Conservation (phyloP, 1,140 invertebrate species). For the Pectinophora gossypiella region DNA sequence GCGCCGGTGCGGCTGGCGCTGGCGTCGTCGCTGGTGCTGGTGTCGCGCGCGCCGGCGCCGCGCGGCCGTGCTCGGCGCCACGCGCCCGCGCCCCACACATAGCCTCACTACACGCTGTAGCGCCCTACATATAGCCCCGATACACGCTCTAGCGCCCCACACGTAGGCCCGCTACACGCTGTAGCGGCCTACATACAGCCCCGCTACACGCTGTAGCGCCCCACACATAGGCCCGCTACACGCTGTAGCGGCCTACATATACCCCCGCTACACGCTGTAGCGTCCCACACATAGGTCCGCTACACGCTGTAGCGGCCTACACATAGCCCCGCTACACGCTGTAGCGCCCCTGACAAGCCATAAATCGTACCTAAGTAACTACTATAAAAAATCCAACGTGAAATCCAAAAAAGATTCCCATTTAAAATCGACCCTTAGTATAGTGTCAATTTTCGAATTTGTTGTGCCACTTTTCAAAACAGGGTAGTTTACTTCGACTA, state of each 20-base stretch:
- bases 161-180: background rate
- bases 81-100: conserved; percentile 69
- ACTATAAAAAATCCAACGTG: no score
- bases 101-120: conserved; percentile 55
- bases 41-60: conserved; percentile 79
- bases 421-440: no score
- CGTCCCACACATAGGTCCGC: background rate
- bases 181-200: background rate
- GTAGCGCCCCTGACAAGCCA: no score
- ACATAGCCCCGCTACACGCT: no score
- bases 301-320: no score
- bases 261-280: background rate
- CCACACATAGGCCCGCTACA: background rate
- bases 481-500: no score
- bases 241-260: background rate
- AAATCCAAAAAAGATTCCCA: no score
- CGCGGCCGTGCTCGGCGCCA: conserved; percentile 78
- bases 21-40: conserved; percentile 83
- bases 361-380: no score
- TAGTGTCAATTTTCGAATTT: no score
- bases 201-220: background rate
- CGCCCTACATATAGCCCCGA: conserved; percentile 51
- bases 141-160: conserved; percentile 17
- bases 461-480: no score
- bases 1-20: conserved; percentile 84